phyloP scores from a whole-genome alignment of 2,113 vertebrate genomes.

The Melanerpes formicivorus region DNA sequence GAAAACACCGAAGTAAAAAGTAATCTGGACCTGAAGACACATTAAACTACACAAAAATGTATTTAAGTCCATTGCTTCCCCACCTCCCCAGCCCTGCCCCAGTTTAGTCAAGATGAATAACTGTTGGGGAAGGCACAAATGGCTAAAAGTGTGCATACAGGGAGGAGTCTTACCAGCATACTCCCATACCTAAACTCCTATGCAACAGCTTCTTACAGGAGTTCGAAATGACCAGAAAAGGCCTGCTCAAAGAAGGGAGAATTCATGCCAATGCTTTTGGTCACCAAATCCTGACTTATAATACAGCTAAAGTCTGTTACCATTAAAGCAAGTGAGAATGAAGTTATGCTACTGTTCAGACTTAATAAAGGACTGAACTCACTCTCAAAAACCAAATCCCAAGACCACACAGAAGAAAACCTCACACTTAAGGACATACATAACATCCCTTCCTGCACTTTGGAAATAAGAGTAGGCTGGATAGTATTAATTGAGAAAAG shows the following conservation, averaged over 20 bases:
- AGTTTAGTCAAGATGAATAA: constrained; percentile 45
- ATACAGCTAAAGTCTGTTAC: not conserved
- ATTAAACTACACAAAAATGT: not conserved
- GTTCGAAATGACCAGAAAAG: not conserved
- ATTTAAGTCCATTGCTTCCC: not conserved
- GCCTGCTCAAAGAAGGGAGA: not conserved
- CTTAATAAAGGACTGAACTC: not conserved
- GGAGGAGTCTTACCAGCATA: constrained; percentile 46
- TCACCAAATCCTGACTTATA: not conserved
- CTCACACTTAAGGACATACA: not conserved
- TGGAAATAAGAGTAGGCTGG: not conserved
- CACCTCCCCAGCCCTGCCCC: not conserved
- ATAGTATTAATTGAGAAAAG: not conserved
- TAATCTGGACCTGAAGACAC: not conserved
- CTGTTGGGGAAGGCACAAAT: constrained; percentile 20
- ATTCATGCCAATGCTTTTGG: not conserved
- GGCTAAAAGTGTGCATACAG: constrained; percentile 28
- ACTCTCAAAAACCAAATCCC: not conserved
- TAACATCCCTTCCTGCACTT: not conserved
- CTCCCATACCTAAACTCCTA: constrained; percentile 4
- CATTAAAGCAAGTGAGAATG: not conserved
- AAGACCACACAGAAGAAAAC: not conserved
- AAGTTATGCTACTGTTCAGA: not conserved
- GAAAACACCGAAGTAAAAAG: not conserved
- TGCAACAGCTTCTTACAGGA: not conserved